These are phyloP conservation scores for Tubulanus polymorphus DNA, from an alignment of 2,888 invertebrate genomes.

Conservation along the genomic window DNA sequence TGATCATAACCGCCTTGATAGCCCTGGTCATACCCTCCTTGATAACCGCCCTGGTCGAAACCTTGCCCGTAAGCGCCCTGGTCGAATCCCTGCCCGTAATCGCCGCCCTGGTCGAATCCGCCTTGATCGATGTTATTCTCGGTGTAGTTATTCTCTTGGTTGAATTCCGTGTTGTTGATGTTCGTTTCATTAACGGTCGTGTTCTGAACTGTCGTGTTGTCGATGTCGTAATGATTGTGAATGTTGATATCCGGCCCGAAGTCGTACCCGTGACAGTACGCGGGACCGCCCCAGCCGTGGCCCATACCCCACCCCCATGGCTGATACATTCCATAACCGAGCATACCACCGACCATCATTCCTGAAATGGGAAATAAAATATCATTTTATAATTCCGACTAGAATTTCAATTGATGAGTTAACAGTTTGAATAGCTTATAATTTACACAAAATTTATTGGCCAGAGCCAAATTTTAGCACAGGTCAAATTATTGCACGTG, in stretches of 20 bases:
- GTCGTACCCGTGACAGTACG: conserved; percentile 3
- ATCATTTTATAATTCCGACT: too few relatives aligned
- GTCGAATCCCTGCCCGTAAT: conserved; percentile 1
- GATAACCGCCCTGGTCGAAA: conserved; percentile 4
- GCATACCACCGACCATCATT: too few relatives aligned
- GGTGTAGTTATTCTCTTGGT: not conserved
- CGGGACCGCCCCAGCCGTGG: conserved; percentile 10
- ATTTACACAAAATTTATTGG: too few relatives aligned
- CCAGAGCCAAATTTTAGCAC: too few relatives aligned
- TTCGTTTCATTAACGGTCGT: conserved; percentile 11
- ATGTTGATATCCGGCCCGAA: conserved; percentile 4
- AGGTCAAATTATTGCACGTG: too few relatives aligned
- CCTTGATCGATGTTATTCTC: conserved; percentile 1
- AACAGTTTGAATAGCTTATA: too few relatives aligned
- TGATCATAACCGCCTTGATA: conserved; percentile 1
- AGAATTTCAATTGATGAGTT: too few relatives aligned
- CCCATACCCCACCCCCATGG: conserved; percentile 14
- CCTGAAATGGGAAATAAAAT: too few relatives aligned
- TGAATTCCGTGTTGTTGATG: conserved; percentile 10
- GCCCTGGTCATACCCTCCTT: conserved; percentile 4
- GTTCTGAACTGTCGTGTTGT: conserved; percentile 13
- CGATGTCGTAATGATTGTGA: conserved; percentile 10
- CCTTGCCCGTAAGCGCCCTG: conserved; percentile 1
- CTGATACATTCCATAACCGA: too few relatives aligned
- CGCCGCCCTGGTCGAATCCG: conserved; percentile 7